Percentiles rank a stretch among this genome's conserved stretches.
Conservation (phyloP, 2,113 vertebrate species). For the Hipposideros armiger region DNA sequence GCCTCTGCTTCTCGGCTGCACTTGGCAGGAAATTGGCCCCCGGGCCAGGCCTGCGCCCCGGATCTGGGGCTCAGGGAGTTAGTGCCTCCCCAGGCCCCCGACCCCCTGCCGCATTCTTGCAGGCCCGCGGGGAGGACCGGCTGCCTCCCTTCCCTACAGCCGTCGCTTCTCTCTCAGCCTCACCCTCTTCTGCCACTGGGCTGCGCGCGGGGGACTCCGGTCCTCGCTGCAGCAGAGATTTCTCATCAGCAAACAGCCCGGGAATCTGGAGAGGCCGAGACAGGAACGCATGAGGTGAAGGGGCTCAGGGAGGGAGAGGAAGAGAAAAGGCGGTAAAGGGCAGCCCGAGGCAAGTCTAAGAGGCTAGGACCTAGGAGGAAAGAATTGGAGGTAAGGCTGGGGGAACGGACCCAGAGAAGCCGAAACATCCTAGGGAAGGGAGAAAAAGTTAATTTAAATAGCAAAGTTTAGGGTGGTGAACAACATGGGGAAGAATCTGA, state of each 20-base stretch:
- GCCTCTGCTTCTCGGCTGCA: neutral
- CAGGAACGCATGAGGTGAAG: neutral
- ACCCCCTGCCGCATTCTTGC: slow-evolving; percentile 71
- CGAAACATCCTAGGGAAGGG: neutral
- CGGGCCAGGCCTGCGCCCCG: neutral
- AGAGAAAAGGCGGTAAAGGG: neutral
- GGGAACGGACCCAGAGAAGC: neutral
- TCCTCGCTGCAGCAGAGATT: slow-evolving; percentile 74
- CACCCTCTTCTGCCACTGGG: slow-evolving; percentile 66
- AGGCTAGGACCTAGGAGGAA: neutral
- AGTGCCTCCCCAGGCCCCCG: slow-evolving; percentile 59
- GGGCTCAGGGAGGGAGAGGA: neutral
- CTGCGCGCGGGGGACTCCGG: slow-evolving; percentile 61
- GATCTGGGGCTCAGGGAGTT: slow-evolving; percentile 54
- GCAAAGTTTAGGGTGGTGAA: neutral
- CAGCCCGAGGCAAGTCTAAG: neutral
- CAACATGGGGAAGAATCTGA: neutral
- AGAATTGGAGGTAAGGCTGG: neutral
- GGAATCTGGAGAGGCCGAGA: slow-evolving; percentile 43
- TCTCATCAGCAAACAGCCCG: slow-evolving; percentile 46
- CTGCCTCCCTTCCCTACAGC: slow-evolving; percentile 39
- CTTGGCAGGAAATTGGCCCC: neutral
- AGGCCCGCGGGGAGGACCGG: slow-evolving; percentile 44
- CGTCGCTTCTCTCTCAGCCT: slow-evolving; percentile 43
- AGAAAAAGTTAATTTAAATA: neutral